Conservation (phyloP, 1,140 invertebrate species). For the Drosophila orosa region DNA sequence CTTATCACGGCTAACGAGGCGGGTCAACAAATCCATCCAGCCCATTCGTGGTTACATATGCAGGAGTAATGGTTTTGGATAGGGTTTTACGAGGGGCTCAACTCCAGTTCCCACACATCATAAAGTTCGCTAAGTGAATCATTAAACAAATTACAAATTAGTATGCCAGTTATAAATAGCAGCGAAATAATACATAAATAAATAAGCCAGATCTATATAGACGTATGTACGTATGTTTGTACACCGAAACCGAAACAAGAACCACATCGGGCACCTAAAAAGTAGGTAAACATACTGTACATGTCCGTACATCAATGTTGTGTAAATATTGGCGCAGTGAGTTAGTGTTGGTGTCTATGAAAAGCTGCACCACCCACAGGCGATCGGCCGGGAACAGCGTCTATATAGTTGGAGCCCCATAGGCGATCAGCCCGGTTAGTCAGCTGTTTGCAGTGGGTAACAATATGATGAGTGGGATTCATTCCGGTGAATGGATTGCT, state of each 20-base stretch:
- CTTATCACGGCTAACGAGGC: conserved; percentile 42
- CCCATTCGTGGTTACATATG: background rate
- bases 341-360: conserved; percentile 32
- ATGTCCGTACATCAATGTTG: conserved; percentile 65
- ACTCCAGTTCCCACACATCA: conserved; percentile 55
- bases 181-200: conserved; percentile 48
- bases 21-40: conserved; percentile 32
- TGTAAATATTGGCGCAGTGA: conserved; percentile 59
- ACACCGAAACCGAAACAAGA: conserved; percentile 39
- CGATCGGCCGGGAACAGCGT: conserved; percentile 19
- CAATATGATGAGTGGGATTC: conserved; percentile 35
- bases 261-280: conserved; percentile 34
- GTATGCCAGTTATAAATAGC: conserved; percentile 65
- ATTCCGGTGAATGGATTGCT: conserved; percentile 32
- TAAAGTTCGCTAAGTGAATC: conserved; percentile 59
- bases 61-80: background rate
- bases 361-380: conserved; percentile 55
- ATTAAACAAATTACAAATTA: conserved; percentile 69
- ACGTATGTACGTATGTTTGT: conserved; percentile 13
- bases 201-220: conserved; percentile 47
- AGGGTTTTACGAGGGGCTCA: background rate
- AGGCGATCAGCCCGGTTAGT: conserved; percentile 40
- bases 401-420: conserved; percentile 21
- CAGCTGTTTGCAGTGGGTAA: conserved; percentile 46
- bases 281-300: conserved; percentile 55